Evolutionary conservation across 1,140 invertebrate species (phyloP).

Genomic region (Hesperophylax magnus): DNA sequence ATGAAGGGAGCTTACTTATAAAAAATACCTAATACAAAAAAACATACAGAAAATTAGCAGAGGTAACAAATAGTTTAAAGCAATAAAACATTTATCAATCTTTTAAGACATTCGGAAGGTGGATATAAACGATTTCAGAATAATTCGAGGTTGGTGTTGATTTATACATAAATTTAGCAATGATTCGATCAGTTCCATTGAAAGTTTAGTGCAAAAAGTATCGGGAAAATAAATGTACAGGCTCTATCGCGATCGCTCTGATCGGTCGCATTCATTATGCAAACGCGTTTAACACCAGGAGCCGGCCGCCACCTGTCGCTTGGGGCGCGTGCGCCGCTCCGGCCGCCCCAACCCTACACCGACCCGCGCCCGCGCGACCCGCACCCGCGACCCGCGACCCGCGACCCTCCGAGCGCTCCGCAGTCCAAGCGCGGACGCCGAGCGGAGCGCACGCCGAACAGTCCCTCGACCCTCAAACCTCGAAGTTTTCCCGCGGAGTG

Average conservation of each 20-base stretch:
- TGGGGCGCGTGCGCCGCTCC: constrained; percentile 52
- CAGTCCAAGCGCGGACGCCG: constrained; percentile 39
- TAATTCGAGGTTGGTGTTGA: too few species aligned
- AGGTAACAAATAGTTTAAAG: too few species aligned
- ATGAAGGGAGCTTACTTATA: too few species aligned
- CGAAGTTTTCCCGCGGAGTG: constrained; percentile 15
- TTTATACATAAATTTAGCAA: too few species aligned
- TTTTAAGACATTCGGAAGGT: too few species aligned
- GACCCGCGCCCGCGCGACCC: constrained; percentile 39
- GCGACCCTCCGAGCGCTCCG: constrained; percentile 16
- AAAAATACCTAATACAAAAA: too few species aligned
- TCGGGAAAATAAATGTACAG: constrained; percentile 26
- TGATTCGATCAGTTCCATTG: too few species aligned
- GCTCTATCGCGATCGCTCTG: not conserved
- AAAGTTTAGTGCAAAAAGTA: not conserved
- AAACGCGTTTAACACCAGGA: constrained; percentile 39
- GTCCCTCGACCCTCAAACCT: not conserved
- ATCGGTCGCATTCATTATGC: constrained; percentile 43
- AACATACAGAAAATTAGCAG: too few species aligned
- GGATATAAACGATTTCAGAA: too few species aligned
- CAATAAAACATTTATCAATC: too few species aligned
- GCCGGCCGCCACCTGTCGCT: constrained; percentile 49
- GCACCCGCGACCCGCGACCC: constrained; percentile 8
- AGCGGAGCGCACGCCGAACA: constrained; percentile 25
- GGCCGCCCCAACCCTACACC: constrained; percentile 2